Base-by-base conservation (phyloP, 1,140 invertebrate species). In the Drosophila repletoides region DNA sequence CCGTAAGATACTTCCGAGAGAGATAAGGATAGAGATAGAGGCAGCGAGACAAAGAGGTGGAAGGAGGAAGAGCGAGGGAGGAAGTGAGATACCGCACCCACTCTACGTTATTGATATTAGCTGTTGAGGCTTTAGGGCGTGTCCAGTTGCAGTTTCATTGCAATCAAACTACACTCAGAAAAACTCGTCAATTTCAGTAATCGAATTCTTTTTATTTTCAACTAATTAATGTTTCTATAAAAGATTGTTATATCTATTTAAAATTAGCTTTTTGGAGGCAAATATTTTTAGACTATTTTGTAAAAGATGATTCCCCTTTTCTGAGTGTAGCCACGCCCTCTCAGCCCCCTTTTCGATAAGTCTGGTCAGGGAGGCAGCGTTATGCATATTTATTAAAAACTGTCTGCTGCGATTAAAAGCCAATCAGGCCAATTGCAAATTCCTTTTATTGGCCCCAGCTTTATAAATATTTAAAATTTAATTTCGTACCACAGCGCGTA, bases 401-500 rank as follows among this genome's bases (percentile, higher is more conserved):
- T 86, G 79, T 84, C 79, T 84, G 72, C 75, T 75, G 80, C 79
- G 79, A 84, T 84, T 84, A 84, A 84, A 84, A 84, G 79, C 80
- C 79, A 84, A 84, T 84, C 80, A 75, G 71, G 77, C 80, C 79
- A 84, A 84, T 83, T 83, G 79, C 70, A 77, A 83, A 83, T 83
- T 86, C 79, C 80, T 80, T 84, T 84, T 84, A 84, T 84, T 84
- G 80, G 70, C 52, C 61, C 56, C 61, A 55, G 33, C 67, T 72
- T 86, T 75, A 84, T 84, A 86, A 84, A 84, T 84, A 84, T 84
- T 84, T 84, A 84, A 84, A 84, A 84, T 84, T 84, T 84, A 84
- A 84, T 84, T 84, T 80, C 79, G 72, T 84, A 55, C 56, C 73
- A 74, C 59, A 38, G 29, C 41, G 41, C 68, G 63, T 65, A 58